Percentiles rank a stretch among this genome's conserved stretches.
Evolutionary conservation across 1,140 invertebrate genomes (phyloP).

Genomic region (Atta colombica): DNA sequence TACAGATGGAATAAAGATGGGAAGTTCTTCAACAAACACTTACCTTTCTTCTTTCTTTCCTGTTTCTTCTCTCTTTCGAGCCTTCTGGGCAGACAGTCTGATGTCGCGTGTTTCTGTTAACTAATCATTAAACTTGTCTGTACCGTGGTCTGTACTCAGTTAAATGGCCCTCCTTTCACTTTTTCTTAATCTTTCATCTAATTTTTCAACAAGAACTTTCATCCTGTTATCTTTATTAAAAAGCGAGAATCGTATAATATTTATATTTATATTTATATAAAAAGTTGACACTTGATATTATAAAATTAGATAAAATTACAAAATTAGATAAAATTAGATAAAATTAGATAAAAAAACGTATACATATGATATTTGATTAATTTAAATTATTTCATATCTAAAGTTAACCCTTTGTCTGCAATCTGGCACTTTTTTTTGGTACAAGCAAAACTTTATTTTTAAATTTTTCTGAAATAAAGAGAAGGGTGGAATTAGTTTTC

Average conservation of each 20-base stretch:
- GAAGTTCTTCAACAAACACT: slow-evolving; percentile 77
- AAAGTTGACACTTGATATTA: neutral
- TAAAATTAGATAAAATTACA: too few species aligned
- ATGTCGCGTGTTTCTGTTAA: slow-evolving; percentile 78
- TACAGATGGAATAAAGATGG: slow-evolving; percentile 85
- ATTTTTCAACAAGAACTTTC: neutral
- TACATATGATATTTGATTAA: neutral
- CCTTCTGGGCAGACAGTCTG: slow-evolving; percentile 70
- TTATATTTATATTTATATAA: neutral
- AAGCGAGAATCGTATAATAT: neutral
- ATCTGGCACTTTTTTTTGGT: too few species aligned
- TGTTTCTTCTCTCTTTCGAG: slow-evolving; percentile 78
- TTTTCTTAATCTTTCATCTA: slow-evolving; percentile 69
- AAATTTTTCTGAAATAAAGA: too few species aligned
- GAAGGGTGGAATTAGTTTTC: too few species aligned
- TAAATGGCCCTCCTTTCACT: slow-evolving; percentile 51
- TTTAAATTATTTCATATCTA: neutral
- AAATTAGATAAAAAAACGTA: neutral
- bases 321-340: neutral
- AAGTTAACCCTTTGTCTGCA: too few species aligned
- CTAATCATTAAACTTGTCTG: slow-evolving; percentile 79
- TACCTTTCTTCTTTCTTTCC: slow-evolving; percentile 51
- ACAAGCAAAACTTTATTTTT: too few species aligned
- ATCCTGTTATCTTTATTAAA: neutral
- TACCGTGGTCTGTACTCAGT: slow-evolving; percentile 70